Conservation (phyloP, 2,113 vertebrate species). For the Varanus komodoensis region DNA sequence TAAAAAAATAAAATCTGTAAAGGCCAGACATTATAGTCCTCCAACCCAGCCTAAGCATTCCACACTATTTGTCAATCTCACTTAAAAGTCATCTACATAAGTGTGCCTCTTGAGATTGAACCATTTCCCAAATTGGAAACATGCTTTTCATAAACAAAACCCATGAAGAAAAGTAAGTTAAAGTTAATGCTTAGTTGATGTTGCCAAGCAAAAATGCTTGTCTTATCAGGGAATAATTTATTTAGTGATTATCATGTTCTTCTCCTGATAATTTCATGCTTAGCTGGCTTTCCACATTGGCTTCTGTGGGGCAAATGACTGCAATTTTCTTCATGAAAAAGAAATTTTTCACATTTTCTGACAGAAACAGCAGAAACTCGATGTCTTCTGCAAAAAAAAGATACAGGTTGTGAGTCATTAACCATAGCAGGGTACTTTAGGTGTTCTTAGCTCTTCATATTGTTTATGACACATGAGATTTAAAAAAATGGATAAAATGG, state of each 20-base stretch:
- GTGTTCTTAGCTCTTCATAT: conserved; percentile 41
- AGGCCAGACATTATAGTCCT: too few relatives aligned
- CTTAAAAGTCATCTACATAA: neutral
- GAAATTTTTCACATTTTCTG: conserved; percentile 62
- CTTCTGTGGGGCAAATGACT: conserved; percentile 66
- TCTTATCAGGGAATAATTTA: neutral
- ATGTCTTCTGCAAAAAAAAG: conserved; percentile 63
- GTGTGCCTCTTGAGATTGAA: neutral
- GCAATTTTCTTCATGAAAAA: conserved; percentile 68
- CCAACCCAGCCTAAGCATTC: neutral
- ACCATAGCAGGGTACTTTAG: conserved; percentile 64
- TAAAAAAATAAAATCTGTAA: too few relatives aligned
- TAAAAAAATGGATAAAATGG: neutral
- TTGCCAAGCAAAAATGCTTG: conserved; percentile 32
- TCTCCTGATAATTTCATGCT: conserved; percentile 60
- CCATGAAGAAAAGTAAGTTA: conserved; percentile 33
- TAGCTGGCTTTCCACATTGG: conserved; percentile 63
- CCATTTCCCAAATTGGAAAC: neutral
- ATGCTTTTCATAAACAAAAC: conserved; percentile 37
- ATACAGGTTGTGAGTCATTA: conserved; percentile 69
- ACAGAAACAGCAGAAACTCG: conserved; percentile 74
- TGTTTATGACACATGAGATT: conserved; percentile 29
- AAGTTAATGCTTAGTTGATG: conserved; percentile 41
- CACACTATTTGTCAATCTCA: neutral
- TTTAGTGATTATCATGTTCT: conserved; percentile 64